A percentile compares a stretch with the other conserved stretches of the same genome.
Conservation (phyloP, 2,888 invertebrate genomes). For the Limnephilus marmoratus region DNA sequence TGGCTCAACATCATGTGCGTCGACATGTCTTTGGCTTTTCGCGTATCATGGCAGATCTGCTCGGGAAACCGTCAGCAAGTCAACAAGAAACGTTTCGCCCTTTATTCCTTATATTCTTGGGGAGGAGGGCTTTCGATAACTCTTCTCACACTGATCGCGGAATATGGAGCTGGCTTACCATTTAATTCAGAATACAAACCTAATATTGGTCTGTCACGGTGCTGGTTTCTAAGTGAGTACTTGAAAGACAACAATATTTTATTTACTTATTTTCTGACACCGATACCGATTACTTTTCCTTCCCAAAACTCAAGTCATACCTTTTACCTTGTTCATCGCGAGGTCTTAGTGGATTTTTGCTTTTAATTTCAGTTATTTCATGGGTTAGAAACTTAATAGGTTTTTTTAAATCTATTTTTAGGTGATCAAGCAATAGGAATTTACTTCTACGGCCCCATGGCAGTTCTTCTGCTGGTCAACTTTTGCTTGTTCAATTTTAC, state of each 20-base stretch:
- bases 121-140: neutral
- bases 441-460: slow-evolving; percentile 4
- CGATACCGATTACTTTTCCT: too few species aligned
- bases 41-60: neutral
- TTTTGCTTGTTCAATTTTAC: neutral
- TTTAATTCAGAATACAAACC: neutral
- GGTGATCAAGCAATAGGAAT: neutral
- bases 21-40: neutral
- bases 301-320: too few species aligned
- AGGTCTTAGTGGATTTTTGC: neutral
- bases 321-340: too few species aligned
- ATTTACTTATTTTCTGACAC: too few species aligned
- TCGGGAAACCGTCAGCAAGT: neutral
- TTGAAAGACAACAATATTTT: neutral
- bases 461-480: neutral
- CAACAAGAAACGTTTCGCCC: neutral
- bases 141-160: neutral
- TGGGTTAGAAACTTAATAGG: too few species aligned
- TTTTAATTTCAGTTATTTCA: neutral
- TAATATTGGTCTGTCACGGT: neutral
- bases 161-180: neutral
- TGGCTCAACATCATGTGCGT: neutral
- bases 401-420: neutral
- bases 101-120: neutral
- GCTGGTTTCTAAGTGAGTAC: slow-evolving; percentile 9